Base-by-base conservation (phyloP, 2,888 invertebrate species). In the Stenodera caucasica region DNA sequence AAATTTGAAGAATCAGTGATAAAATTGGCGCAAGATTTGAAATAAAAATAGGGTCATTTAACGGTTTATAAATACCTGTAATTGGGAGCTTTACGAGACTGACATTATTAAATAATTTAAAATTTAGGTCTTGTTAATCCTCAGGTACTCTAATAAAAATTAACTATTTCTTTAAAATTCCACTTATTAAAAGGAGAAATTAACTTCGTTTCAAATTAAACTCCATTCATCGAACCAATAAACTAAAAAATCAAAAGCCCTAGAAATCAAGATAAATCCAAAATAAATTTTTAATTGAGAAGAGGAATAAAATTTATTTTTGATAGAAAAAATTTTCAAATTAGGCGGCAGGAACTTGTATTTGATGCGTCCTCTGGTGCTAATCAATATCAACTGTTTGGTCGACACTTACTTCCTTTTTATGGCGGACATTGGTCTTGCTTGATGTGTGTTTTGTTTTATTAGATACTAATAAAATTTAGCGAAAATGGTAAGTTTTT, bases 361-460 rank as follows among this genome's bases (percentile, higher is more conserved):
- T 23, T 2, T 1, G 7, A 0, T 4, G 21, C 45, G 45, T 0
- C 6, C 45, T 45, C 45, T 45, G 1, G 21, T n/a, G 7, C 14
- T 0, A 0, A 18, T n/a, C 2, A n/a, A 12, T 1, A 12, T 45
- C 21, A 21, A 21, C 6, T 23, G 11, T 23, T 45, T n/a, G 12
- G 1, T 1, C 11, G 12, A 49, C 53, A 21, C 11, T 33, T 40
- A 30, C 73, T 77, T 79, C 76, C 78, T 78, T 78, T 79, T 77
- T 66, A 79, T 79, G 80, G 79, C 78, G 78, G 76, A 79, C 77
- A 66, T 71, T 61, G 69, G 63, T 75, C 76, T 76, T 77, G 77
- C 75, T 75, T 70, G 71, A 71, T 73, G 75, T 77, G 72, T 72
- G 69, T 61, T 67, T 60, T 62, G 63, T 63, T 67, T 63, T 65